These are phyloP conservation scores for Rhabdomys dilectus DNA, from an alignment of 2,113 vertebrate genomes.

Conservation along the genomic window DNA sequence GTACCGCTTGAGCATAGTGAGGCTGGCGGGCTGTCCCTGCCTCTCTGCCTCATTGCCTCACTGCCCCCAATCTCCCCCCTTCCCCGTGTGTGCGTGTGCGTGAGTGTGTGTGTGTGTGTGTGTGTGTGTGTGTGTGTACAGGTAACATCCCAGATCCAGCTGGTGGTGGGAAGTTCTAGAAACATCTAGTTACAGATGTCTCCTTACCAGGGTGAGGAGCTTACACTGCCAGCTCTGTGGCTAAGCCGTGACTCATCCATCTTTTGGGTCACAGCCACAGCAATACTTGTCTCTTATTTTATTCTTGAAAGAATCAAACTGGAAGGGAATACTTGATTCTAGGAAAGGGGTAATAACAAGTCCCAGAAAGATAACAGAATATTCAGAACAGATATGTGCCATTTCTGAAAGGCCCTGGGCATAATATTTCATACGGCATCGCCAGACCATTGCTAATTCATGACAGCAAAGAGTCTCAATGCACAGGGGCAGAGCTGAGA, in stretches of 20 bases:
- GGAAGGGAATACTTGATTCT: slow-evolving; percentile 50
- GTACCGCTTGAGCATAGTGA: rapidly evolving
- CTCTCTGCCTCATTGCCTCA: not conserved
- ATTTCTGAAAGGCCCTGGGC: slow-evolving; percentile 15
- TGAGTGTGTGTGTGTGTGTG: not conserved
- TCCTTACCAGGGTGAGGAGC: slow-evolving; percentile 44
- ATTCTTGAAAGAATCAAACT: slow-evolving; percentile 68
- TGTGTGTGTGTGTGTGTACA: not conserved
- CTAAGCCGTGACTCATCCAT: slow-evolving; percentile 32
- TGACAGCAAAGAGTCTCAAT: not conserved
- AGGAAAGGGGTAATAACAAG: slow-evolving; percentile 23
- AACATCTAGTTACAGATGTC: slow-evolving; percentile 67
- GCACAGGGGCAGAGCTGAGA: not conserved
- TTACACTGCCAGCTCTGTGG: slow-evolving; percentile 36
- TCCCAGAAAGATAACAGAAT: slow-evolving; percentile 39
- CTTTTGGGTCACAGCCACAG: slow-evolving; percentile 39
- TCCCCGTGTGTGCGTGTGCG: not conserved
- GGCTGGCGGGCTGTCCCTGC: rapidly evolving
- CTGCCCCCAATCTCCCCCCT: too few species aligned
- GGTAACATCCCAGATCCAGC: slow-evolving; percentile 40
- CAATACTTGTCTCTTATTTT: slow-evolving; percentile 31
- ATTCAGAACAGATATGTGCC: not conserved
- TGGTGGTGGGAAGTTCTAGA: slow-evolving; percentile 28
- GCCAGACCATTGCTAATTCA: slow-evolving; percentile 28
- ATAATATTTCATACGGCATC: slow-evolving; percentile 17